A percentile compares a stretch with the other conserved stretches of the same genome.
Conservation (phyloP, 53 echinoderm and acorn worm species). For the Astropecten irregularis region DNA sequence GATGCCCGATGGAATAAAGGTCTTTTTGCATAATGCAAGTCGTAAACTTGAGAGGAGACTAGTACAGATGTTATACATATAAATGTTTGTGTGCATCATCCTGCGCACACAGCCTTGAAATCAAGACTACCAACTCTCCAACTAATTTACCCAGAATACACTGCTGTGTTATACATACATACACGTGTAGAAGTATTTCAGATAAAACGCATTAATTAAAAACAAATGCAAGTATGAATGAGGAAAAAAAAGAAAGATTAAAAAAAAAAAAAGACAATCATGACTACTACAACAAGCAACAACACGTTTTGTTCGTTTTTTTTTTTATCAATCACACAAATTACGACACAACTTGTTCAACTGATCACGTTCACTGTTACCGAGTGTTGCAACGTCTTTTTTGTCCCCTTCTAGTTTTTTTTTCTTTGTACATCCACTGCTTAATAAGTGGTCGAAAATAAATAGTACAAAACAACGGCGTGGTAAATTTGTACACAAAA, state of each 20-base stretch:
- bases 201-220: constrained; percentile 32
- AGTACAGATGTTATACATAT: too few relatives aligned
- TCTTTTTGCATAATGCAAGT: too few relatives aligned
- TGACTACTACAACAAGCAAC: neutral
- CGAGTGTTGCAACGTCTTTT: neutral
- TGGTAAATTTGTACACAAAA: constrained; percentile 9
- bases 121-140: too few relatives aligned
- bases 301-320: neutral
- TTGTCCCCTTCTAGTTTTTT: too few relatives aligned
- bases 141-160: too few relatives aligned
- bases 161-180: neutral
- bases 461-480: constrained; percentile 52
- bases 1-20: too few relatives aligned
- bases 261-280: neutral
- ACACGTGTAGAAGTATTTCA: constrained; percentile 34
- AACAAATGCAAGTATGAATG: too few relatives aligned
- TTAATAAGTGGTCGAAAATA: constrained; percentile 23
- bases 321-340: neutral
- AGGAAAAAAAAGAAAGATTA: constrained; percentile 17
- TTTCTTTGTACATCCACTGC: constrained; percentile 47
- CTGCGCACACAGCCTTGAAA: too few relatives aligned
- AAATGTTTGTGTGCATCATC: too few relatives aligned
- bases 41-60: too few relatives aligned
- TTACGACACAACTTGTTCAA: neutral
- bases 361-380: neutral